Evolutionary conservation across 2,888 invertebrate genomes (phyloP).

Genomic region (Heliconius sara): DNA sequence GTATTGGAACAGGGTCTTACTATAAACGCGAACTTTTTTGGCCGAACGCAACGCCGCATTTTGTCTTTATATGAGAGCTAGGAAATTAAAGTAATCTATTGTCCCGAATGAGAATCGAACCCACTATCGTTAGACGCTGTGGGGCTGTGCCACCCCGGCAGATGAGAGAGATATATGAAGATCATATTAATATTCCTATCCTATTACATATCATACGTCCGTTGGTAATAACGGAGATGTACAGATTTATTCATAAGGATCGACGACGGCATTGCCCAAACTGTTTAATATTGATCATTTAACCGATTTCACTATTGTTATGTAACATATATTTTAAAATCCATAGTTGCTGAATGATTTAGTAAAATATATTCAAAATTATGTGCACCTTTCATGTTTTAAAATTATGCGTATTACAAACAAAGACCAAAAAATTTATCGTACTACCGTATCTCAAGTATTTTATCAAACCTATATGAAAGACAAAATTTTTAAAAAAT

Average conservation of each 20-base stretch:
- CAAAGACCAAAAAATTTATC: no score
- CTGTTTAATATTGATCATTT: slow-evolving; percentile 48
- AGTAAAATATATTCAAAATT: slow-evolving; percentile 19
- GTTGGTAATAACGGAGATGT: slow-evolving; percentile 31
- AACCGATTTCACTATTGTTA: slow-evolving; percentile 42
- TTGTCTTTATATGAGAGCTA: no score
- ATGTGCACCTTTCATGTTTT: slow-evolving; percentile 13
- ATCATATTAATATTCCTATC: slow-evolving; percentile 16
- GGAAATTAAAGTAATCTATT: no score
- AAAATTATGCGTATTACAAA: no score
- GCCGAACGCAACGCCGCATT: no score
- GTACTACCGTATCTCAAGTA: not conserved
- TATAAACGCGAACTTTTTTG: no score
- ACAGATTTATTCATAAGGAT: slow-evolving; percentile 46
- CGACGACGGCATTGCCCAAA: slow-evolving; percentile 41
- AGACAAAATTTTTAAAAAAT: no score
- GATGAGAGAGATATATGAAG: not conserved
- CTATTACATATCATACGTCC: slow-evolving; percentile 9
- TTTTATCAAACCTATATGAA: not conserved
- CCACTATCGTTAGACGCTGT: no score
- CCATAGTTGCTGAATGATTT: slow-evolving; percentile 8
- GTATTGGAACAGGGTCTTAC: no score
- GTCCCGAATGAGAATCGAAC: no score
- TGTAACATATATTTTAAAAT: slow-evolving; percentile 34
- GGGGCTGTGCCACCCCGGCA: not conserved